phyloP scores from a whole-genome alignment of 2,888 invertebrate species.

The Agrochola macilenta region DNA sequence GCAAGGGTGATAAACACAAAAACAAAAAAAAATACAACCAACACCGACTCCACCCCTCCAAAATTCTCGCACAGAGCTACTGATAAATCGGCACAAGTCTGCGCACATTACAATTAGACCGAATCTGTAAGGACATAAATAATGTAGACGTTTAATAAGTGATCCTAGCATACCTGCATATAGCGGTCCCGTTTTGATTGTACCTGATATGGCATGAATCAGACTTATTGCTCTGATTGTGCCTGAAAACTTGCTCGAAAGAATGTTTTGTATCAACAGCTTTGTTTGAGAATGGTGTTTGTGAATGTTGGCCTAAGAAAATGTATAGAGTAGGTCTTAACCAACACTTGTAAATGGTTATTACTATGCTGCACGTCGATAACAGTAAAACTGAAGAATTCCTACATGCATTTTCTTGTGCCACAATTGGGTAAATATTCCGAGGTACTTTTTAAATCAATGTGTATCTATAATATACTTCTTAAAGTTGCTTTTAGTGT shows the following conservation, averaged over 20 bases:
- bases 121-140: constrained; percentile 82
- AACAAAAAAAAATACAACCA: neutral
- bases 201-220: constrained; percentile 65
- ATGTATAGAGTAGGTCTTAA: neutral
- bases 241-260: constrained; percentile 54
- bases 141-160: constrained; percentile 80
- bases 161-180: constrained; percentile 72
- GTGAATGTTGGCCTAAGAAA: neutral
- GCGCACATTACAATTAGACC: constrained; percentile 85
- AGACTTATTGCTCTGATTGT: constrained; percentile 53
- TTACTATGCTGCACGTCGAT: neutral
- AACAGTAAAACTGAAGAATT: neutral
- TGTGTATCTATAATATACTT: neutral
- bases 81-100: constrained; percentile 81
- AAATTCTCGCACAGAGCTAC: constrained; percentile 65
- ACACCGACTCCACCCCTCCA: constrained; percentile 60
- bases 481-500: too few relatives aligned
- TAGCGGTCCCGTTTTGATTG: constrained; percentile 62
- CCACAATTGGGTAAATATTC: neutral
- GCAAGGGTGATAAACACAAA: too few relatives aligned
- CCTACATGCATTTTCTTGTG: rapidly evolving
- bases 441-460: neutral
- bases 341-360: neutral
- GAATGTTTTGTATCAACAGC: constrained; percentile 53
- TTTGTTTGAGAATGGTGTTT: constrained; percentile 20